These are phyloP conservation scores for Gobius niger DNA, from an alignment of 2,113 vertebrate species.

Conservation along the genomic window DNA sequence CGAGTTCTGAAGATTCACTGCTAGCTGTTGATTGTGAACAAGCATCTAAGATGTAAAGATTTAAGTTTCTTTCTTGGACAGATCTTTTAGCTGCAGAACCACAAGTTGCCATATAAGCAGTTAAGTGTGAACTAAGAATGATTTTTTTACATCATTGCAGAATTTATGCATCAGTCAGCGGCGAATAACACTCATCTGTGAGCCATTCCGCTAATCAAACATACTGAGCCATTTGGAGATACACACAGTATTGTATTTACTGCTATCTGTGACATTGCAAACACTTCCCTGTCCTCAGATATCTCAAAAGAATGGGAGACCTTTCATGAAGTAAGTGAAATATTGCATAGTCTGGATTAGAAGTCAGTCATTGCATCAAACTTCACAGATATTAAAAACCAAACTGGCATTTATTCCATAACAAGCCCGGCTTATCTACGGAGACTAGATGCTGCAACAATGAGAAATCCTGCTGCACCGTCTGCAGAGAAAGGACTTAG, in stretches of 20 bases:
- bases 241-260: background rate
- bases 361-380: conserved; percentile 7
- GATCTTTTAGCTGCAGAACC: too few relatives aligned
- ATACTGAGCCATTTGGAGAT: background rate
- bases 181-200: background rate
- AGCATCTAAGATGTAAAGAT: too few relatives aligned
- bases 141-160: too few relatives aligned
- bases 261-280: background rate
- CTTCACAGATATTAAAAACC: conserved; percentile 14
- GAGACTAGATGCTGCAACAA: conserved; percentile 12
- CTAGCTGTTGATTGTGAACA: background rate
- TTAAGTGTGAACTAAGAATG: too few relatives aligned
- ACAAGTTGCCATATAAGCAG: too few relatives aligned
- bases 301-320: background rate
- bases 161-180: too few relatives aligned
- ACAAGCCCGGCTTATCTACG: conserved; percentile 7
- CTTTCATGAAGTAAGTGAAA: conserved; percentile 10
- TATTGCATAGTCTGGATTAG: background rate
- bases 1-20: background rate
- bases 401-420: conserved; percentile 12
- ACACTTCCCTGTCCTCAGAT: background rate
- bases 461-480: background rate
- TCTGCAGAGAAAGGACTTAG: conserved; percentile 1
- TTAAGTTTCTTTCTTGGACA: too few relatives aligned
- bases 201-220: background rate